Conservation (phyloP, 2,113 vertebrate genomes). For the Scortum barcoo region DNA sequence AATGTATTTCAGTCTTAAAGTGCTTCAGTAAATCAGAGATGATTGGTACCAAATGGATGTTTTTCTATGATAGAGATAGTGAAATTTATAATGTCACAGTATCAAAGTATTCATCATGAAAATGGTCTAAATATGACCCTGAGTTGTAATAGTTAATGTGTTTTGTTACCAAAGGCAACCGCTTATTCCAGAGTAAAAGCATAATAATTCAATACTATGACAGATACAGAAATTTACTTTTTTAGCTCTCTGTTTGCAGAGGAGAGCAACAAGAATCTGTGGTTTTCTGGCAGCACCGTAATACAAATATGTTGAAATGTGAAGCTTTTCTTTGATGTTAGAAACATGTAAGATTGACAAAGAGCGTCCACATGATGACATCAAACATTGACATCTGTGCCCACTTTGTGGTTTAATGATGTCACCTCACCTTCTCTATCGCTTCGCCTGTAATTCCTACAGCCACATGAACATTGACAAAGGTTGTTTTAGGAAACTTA, state of each 20-base stretch:
- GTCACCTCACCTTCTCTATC: too few species aligned
- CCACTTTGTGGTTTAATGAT: too few species aligned
- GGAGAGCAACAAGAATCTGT: not conserved
- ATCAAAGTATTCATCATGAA: slow-evolving; percentile 49
- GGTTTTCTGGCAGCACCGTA: not conserved
- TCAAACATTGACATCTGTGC: too few species aligned
- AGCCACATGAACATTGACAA: too few species aligned
- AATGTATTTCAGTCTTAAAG: slow-evolving; percentile 49
- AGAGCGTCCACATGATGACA: too few species aligned
- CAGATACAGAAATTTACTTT: not conserved
- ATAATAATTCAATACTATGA: slow-evolving; percentile 32
- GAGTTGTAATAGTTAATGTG: slow-evolving; percentile 50
- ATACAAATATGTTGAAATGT: not conserved
- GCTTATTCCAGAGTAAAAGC: slow-evolving; percentile 54
- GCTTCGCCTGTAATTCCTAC: too few species aligned
- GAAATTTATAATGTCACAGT: slow-evolving; percentile 50
- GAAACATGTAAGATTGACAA: too few species aligned
- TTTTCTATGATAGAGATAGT: slow-evolving; percentile 27
- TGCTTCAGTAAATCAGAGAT: slow-evolving; percentile 14
- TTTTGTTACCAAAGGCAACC: slow-evolving; percentile 53
- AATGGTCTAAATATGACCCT: slow-evolving; percentile 58
- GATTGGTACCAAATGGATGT: slow-evolving; percentile 52
- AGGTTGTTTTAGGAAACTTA: too few species aligned
- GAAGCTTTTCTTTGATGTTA: not conserved
- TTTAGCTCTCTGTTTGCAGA: not conserved